Percentiles rank a stretch among this genome's conserved stretches.
These are phyloP conservation scores for Polypterus senegalus DNA, from an alignment of 2,113 vertebrate species.

Conservation along the genomic window DNA sequence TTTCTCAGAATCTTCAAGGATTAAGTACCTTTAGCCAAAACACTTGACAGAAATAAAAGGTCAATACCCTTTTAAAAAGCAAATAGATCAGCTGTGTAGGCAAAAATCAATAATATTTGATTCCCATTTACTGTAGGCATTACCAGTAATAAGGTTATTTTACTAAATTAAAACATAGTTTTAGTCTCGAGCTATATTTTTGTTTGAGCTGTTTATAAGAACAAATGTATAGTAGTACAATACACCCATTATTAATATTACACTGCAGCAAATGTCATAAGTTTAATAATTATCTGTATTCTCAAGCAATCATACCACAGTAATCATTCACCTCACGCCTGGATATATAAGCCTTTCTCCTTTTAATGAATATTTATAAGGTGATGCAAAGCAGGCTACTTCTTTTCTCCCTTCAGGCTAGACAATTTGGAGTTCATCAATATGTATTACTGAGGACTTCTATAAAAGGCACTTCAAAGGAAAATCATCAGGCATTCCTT, in stretches of 20 bases:
- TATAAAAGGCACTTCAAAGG: slow-evolving; percentile 94
- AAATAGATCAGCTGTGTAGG: not conserved
- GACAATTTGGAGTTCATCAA: slow-evolving; percentile 97
- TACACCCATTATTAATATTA: not conserved
- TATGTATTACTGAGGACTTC: slow-evolving; percentile 93
- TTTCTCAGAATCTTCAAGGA: too few relatives aligned
- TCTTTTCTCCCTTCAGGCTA: slow-evolving; percentile 76
- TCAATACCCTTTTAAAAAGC: not conserved
- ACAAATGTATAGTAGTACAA: not conserved
- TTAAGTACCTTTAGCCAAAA: too few relatives aligned
- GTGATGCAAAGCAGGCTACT: slow-evolving; percentile 76
- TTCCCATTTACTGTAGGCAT: not conserved
- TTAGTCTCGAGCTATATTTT: not conserved
- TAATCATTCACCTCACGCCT: slow-evolving; percentile 77
- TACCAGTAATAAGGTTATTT: not conserved
- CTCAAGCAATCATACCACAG: slow-evolving; percentile 63
- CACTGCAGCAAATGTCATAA: slow-evolving; percentile 38
- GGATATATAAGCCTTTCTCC: slow-evolving; percentile 66
- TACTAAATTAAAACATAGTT: not conserved
- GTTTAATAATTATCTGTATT: slow-evolving; percentile 70
- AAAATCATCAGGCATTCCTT: slow-evolving; percentile 92
- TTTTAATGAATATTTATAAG: slow-evolving; percentile 90
- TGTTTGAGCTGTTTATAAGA: not conserved
- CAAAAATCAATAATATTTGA: not conserved
- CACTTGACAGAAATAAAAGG: not conserved